These are phyloP conservation scores for Podilymbus podiceps DNA, from an alignment of 2,113 vertebrate species.

Conservation along the genomic window DNA sequence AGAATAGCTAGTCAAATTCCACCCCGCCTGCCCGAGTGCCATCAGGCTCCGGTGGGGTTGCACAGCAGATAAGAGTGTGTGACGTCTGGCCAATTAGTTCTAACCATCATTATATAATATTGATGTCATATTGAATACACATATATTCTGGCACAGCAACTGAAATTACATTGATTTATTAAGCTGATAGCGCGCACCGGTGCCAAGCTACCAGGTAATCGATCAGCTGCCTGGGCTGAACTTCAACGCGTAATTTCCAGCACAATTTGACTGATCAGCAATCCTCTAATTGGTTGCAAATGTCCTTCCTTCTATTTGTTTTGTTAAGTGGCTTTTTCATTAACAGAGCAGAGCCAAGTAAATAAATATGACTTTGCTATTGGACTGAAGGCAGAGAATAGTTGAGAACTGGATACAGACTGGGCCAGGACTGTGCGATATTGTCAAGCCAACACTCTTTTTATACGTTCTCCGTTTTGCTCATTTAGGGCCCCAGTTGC, in stretches of 20 bases:
- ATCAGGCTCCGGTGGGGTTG: background rate
- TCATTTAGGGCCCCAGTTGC: background rate
- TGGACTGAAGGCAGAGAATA: slow-evolving; percentile 16
- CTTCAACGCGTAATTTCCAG: slow-evolving; percentile 72
- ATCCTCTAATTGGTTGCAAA: slow-evolving; percentile 79
- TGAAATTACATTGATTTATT: slow-evolving; percentile 60
- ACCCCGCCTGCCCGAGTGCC: background rate
- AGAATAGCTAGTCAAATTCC: background rate
- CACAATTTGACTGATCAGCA: slow-evolving; percentile 77
- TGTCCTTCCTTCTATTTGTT: slow-evolving; percentile 73
- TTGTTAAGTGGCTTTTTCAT: slow-evolving; percentile 72
- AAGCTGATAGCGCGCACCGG: background rate
- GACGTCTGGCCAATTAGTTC: background rate
- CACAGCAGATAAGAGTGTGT: background rate
- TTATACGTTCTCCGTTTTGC: background rate
- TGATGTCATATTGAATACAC: slow-evolving; percentile 17
- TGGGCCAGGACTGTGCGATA: background rate
- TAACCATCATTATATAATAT: background rate
- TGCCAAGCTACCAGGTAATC: slow-evolving; percentile 69
- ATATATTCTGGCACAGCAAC: background rate
- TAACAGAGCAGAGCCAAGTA: slow-evolving; percentile 66
- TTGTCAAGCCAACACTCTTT: background rate
- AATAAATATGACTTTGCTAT: slow-evolving; percentile 33
- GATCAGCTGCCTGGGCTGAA: slow-evolving; percentile 68
- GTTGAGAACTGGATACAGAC: background rate